phyloP scores from a whole-genome alignment of 2,113 vertebrate species.

The Lepisosteus oculatus region DNA sequence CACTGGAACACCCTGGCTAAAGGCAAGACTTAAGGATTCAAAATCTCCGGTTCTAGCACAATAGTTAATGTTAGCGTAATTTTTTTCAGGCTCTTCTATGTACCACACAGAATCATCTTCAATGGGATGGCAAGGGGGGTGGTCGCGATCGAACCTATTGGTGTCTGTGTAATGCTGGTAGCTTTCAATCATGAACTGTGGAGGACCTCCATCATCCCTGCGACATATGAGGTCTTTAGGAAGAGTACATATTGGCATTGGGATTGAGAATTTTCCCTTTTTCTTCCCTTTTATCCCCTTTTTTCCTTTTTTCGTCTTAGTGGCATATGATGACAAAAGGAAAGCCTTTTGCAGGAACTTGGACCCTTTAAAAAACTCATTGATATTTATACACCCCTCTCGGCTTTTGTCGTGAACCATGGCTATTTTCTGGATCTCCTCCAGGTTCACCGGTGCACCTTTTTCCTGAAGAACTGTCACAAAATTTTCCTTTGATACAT shows the following conservation, averaged over 20 bases:
- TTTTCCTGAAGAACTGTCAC: conserved; percentile 57
- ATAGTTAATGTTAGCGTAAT: conserved; percentile 72
- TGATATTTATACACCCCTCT: conserved; percentile 54
- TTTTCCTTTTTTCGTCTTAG: conserved; percentile 71
- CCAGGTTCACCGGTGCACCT: conserved; percentile 45
- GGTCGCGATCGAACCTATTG: conserved; percentile 54
- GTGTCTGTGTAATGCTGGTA: conserved; percentile 56
- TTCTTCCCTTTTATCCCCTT: conserved; percentile 50
- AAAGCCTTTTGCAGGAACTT: conserved; percentile 75
- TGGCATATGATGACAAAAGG: conserved; percentile 66
- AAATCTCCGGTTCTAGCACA: conserved; percentile 75
- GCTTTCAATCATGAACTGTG: conserved; percentile 78
- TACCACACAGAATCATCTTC: conserved; percentile 88
- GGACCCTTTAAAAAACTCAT: conserved; percentile 83
- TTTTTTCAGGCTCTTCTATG: conserved; percentile 63
- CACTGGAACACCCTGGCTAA: conserved; percentile 75
- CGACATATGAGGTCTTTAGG: conserved; percentile 41
- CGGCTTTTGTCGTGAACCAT: conserved; percentile 55
- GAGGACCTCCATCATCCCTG: conserved; percentile 69
- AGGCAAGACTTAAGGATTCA: conserved; percentile 79
- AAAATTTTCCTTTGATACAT: conserved; percentile 61
- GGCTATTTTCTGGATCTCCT: conserved; percentile 57
- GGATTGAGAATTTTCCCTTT: conserved; percentile 63
- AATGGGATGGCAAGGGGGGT: conserved; percentile 73
- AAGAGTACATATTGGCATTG: conserved; percentile 75